A percentile compares a stretch with the other conserved stretches of the same genome.
phyloP scores from a whole-genome alignment of 2,113 vertebrate genomes.

The Anhinga anhinga region DNA sequence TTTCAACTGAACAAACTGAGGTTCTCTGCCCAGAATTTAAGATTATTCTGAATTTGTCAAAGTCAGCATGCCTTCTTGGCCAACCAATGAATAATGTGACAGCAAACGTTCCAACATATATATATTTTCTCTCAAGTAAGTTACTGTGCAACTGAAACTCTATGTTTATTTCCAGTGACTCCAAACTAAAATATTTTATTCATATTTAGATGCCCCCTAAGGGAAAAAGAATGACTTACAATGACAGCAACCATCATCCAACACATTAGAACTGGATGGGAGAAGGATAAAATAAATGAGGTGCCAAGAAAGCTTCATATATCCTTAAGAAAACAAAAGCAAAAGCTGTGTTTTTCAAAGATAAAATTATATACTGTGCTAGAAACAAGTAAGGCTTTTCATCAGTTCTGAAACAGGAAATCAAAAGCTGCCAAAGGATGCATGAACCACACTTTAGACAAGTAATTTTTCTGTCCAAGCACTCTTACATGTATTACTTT shows the following conservation, averaged over 20 bases:
- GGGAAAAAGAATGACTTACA: not conserved
- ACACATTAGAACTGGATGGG: not conserved
- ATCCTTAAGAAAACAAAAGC: conserved; percentile 25
- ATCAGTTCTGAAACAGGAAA: conserved; percentile 7
- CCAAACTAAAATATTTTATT: not conserved
- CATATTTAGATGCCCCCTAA: not conserved
- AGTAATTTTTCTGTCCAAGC: not conserved
- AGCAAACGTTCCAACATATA: not conserved
- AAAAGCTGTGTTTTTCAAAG: not conserved
- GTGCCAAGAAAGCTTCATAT: not conserved
- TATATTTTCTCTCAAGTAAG: not conserved
- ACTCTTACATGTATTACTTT: not conserved
- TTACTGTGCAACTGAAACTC: not conserved
- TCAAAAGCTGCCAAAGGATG: not conserved
- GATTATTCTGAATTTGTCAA: not conserved
- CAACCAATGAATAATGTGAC: not conserved
- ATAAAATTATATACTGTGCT: not conserved
- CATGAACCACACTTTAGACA: not conserved
- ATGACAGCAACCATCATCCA: not conserved
- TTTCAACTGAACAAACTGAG: not conserved
- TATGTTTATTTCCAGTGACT: not conserved
- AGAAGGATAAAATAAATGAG: not conserved
- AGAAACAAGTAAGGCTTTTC: not conserved
- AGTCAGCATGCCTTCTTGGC: not conserved
- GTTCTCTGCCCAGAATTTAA: not conserved